Conservation (phyloP, 2,888 invertebrate species). For the Macaria liturata region DNA sequence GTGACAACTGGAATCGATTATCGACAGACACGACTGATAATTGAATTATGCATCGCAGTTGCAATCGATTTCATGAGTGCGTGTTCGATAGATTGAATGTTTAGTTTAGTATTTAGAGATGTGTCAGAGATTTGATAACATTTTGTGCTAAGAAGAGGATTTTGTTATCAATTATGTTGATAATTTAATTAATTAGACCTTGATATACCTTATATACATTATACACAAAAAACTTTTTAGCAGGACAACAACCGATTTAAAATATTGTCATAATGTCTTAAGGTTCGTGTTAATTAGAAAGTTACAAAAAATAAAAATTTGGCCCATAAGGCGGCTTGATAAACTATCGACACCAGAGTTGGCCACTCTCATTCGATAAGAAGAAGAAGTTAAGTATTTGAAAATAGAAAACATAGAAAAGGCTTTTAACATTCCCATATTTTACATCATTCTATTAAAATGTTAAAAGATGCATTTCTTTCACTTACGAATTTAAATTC, state of each 20-base stretch:
- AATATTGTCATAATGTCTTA: too few species aligned
- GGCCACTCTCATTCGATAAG: too few species aligned
- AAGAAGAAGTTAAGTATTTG: too few species aligned
- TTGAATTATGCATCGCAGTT: constrained; percentile 62
- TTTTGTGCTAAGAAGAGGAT: background rate
- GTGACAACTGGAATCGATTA: constrained; percentile 79
- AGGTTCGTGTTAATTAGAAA: too few species aligned
- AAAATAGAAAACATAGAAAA: too few species aligned
- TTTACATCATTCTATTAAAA: background rate
- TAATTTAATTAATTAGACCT: background rate
- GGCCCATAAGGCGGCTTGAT: too few species aligned
- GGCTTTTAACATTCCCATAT: background rate
- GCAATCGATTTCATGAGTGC: constrained; percentile 61
- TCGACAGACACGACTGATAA: constrained; percentile 74
- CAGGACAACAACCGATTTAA: too few species aligned
- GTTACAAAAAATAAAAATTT: too few species aligned
- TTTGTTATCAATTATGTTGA: background rate
- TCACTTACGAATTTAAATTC: constrained; percentile 41
- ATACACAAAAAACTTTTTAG: too few species aligned
- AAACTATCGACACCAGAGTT: too few species aligned
- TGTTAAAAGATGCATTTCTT: constrained; percentile 8
- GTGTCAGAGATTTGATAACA: constrained; percentile 19
- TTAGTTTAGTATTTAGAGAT: constrained; percentile 10
- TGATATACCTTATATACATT: too few species aligned
- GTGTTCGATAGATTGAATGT: constrained; percentile 48